Conservation (phyloP, 1,140 invertebrate species). For the Drosophila equinoxialis region DNA sequence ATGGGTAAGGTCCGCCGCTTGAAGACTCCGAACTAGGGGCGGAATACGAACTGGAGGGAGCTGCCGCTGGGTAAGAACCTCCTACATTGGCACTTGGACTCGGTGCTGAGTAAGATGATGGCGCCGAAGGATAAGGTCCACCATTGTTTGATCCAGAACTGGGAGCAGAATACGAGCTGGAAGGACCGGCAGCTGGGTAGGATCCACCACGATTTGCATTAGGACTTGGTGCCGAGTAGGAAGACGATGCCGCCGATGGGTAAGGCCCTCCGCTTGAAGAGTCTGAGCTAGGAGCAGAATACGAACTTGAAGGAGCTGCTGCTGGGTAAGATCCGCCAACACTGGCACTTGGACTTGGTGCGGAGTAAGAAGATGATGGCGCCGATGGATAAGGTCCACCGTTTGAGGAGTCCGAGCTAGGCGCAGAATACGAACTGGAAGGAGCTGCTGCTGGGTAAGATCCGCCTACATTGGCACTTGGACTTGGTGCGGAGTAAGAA, state of each 20-base stretch:
- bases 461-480: slow-evolving; percentile 25
- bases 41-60: slow-evolving; percentile 47
- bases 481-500: slow-evolving; percentile 53
- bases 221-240: slow-evolving; percentile 56
- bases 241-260: slow-evolving; percentile 70
- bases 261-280: slow-evolving; percentile 79
- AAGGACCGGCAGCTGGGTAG: slow-evolving; percentile 35
- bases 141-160: slow-evolving; percentile 31
- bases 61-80: slow-evolving; percentile 43
- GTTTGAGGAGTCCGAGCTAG: slow-evolving; percentile 60
- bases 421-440: slow-evolving; percentile 39
- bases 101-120: slow-evolving; percentile 63
- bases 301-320: slow-evolving; percentile 42
- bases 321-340: slow-evolving; percentile 41
- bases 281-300: slow-evolving; percentile 33
- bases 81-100: slow-evolving; percentile 34
- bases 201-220: slow-evolving; percentile 39
- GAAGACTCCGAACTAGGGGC: slow-evolving; percentile 31
- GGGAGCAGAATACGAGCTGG: slow-evolving; percentile 26
- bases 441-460: slow-evolving; percentile 33
- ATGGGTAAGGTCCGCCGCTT: slow-evolving; percentile 41
- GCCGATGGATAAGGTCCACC: slow-evolving; percentile 72
- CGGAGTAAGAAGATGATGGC: slow-evolving; percentile 72
- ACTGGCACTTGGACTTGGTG: slow-evolving; percentile 38
- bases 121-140: slow-evolving; percentile 46